Conservation (phyloP, 2,113 vertebrate species). For the Ornithorhynchus anatinus region DNA sequence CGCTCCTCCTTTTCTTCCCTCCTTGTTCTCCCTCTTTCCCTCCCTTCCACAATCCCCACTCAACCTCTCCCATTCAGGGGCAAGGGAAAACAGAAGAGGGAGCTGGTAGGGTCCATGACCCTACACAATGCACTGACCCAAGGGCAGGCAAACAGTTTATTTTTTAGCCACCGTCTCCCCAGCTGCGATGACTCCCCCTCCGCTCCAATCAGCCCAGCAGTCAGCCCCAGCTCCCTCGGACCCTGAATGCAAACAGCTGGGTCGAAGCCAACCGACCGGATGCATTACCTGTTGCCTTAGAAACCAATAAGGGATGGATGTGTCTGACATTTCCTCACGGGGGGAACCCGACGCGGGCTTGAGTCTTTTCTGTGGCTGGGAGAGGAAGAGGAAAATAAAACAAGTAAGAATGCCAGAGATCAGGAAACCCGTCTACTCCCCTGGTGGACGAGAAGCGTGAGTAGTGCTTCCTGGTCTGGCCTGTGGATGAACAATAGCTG, state of each 20-base stretch:
- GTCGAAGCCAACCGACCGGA: conserved; percentile 35
- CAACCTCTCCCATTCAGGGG: conserved; percentile 30
- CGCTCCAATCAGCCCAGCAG: conserved; percentile 25
- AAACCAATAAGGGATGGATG: conserved; percentile 35
- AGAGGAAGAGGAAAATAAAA: neutral
- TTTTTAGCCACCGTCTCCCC: conserved; percentile 66
- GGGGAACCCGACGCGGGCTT: accelerated
- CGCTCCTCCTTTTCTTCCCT: conserved; percentile 52
- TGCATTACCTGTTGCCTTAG: conserved; percentile 56
- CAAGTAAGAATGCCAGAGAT: neutral
- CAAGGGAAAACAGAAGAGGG: conserved; percentile 27
- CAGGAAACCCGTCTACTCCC: neutral
- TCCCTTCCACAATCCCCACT: neutral
- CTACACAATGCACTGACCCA: conserved; percentile 27
- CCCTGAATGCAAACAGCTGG: conserved; percentile 15
- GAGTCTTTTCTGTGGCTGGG: neutral
- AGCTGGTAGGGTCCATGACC: conserved; percentile 1
- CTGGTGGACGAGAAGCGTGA: neutral
- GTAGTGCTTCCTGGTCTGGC: neutral
- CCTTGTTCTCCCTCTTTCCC: no score
- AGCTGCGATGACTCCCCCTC: conserved; percentile 58
- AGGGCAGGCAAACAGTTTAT: conserved; percentile 27
- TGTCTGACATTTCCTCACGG: conserved; percentile 5
- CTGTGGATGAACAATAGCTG: no score
- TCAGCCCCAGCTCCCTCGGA: conserved; percentile 10